phyloP scores from a whole-genome alignment of 2,888 invertebrate genomes.

The Tubulanus polymorphus region DNA sequence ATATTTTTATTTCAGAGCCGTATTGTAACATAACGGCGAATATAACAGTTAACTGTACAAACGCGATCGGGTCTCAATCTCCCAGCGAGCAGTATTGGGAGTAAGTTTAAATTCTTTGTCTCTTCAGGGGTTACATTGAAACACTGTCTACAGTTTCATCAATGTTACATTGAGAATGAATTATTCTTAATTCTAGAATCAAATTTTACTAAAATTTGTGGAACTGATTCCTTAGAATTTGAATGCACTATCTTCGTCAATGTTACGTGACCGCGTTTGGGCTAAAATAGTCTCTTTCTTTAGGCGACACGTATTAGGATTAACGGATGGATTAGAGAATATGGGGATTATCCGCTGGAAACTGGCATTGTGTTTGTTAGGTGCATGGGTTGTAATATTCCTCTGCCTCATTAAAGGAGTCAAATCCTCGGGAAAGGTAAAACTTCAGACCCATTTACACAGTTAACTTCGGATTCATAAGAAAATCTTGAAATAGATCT shows the following conservation, averaged over 20 bases:
- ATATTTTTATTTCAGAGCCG: background rate
- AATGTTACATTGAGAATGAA: too few relatives aligned
- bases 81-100: conserved; percentile 1
- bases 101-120: background rate
- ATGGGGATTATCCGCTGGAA: background rate
- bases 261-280: too few relatives aligned
- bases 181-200: too few relatives aligned
- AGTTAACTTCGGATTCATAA: too few relatives aligned
- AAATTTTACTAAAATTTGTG: too few relatives aligned
- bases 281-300: background rate
- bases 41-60: background rate
- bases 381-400: background rate
- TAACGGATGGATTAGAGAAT: background rate
- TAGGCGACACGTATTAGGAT: background rate
- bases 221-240: too few relatives aligned
- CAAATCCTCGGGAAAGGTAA: conserved; percentile 2
- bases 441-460: too few relatives aligned
- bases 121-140: too few relatives aligned
- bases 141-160: too few relatives aligned
- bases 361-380: background rate
- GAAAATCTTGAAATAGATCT: too few relatives aligned
- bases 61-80: background rate
- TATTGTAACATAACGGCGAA: background rate
- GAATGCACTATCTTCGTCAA: too few relatives aligned
- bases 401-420: background rate